Base-by-base conservation (phyloP, 2,888 invertebrate species). In the Baccha elongata region DNA sequence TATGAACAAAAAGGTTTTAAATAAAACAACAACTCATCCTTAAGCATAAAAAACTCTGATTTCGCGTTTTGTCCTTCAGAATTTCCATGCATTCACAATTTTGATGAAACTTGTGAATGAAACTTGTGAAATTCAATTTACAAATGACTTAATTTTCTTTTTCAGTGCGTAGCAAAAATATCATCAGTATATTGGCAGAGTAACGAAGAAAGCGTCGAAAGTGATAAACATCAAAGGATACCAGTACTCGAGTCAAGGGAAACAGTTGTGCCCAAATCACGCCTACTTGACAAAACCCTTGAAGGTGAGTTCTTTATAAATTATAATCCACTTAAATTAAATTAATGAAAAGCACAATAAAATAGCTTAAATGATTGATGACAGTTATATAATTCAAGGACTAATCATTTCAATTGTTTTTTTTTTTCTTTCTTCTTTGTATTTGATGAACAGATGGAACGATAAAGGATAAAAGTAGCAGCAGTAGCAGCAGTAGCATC, bases 121-220 rank as follows among this genome's bases (percentile, higher is more conserved):
- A n/a, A n/a, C n/a, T n/a, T n/a, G n/a, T n/a, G n/a, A n/a, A n/a
- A n/a, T n/a, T n/a, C n/a, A n/a, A n/a, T n/a, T n/a, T 21, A n/a
- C 10, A 2, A 37, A 40, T 58, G 3, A 17, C 1, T 4, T 6
- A 11, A 1, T 8, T 17, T 5, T 15, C 13, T 17, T 58, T 78
- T 90, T 19, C 91, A 93, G 93, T 97, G 97, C 92, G 93, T 96
- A 89, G 96, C 97, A 78, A 96, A 95, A 87, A 96, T 97, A 90
- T 96, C 95, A 71, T 95, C 95, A 37, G 94, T 97, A 48, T 97
- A 97, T 91, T 95, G 95, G 94, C 93, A 95, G 86, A 96, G 95
- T 89, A 96, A 97, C 91, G 97, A 97, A 90, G 96, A 96, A 89
- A 96, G 96, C 88, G 96, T 96, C 60, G 95, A 96, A 90, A 95